These are phyloP conservation scores for Myopa tessellatipennis DNA, from an alignment of 2,888 invertebrate genomes.

Conservation along the genomic window DNA sequence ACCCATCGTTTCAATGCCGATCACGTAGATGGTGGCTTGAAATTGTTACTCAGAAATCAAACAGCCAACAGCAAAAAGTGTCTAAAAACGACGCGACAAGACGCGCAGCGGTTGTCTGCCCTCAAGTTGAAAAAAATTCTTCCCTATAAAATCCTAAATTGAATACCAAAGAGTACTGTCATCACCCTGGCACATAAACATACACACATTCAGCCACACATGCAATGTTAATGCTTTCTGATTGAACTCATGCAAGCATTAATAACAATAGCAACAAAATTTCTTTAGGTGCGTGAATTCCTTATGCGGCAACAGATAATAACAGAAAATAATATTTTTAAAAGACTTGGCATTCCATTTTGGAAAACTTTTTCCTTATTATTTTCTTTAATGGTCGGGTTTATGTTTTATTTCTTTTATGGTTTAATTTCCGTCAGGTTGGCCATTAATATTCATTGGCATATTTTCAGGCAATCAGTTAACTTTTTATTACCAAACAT, in stretches of 20 bases:
- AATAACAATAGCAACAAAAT: not conserved
- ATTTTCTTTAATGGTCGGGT: not conserved
- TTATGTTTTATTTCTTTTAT: not conserved
- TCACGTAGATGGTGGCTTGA: slow-evolving; percentile 29
- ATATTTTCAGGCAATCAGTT: slow-evolving; percentile 16
- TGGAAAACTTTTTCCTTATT: slow-evolving; percentile 4
- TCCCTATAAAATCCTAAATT: slow-evolving; percentile 19
- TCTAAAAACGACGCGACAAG: slow-evolving; percentile 13
- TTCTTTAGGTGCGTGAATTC: slow-evolving; percentile 21
- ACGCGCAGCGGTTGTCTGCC: slow-evolving; percentile 18
- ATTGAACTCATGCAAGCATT: not conserved
- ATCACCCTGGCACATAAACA: slow-evolving; percentile 2
- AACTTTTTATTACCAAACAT: not conserved
- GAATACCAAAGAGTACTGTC: slow-evolving; percentile 33
- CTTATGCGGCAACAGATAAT: slow-evolving; percentile 10
- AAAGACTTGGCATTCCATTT: slow-evolving; percentile 15
- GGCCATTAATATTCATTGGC: slow-evolving; percentile 26
- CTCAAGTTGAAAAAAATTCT: not conserved
- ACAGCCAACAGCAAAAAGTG: slow-evolving; percentile 22
- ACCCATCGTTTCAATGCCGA: not conserved
- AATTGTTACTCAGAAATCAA: slow-evolving; percentile 35
- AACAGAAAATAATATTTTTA: not conserved
- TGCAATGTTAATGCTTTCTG: not conserved
- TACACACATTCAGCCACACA: not conserved
- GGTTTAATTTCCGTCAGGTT: slow-evolving; percentile 23